These are phyloP conservation scores for Datnioides undecimradiatus DNA, from an alignment of 2,113 vertebrate genomes.

Conservation along the genomic window DNA sequence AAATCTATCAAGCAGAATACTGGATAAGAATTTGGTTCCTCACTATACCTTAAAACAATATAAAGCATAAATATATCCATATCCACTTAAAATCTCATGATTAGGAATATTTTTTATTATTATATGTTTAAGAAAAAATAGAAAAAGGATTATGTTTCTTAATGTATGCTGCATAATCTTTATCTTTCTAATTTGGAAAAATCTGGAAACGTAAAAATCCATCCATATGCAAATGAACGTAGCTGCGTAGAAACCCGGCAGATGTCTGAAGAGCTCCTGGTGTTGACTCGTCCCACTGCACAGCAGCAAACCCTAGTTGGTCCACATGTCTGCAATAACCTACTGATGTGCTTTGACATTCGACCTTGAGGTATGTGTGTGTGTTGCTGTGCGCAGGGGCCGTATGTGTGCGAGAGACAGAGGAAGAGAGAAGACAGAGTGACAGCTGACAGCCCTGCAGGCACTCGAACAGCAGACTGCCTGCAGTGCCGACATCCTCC, in stretches of 20 bases:
- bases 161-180: not conserved
- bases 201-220: not conserved
- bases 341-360: constrained; percentile 57
- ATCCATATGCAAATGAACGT: not conserved
- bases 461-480: constrained; percentile 39
- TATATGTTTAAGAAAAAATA: not conserved
- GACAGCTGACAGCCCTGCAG: constrained; percentile 68
- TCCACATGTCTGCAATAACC: constrained; percentile 43
- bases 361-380: constrained; percentile 47
- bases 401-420: not conserved
- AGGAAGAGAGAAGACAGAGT: constrained; percentile 28
- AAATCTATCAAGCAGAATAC: no score
- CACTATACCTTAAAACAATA: not conserved
- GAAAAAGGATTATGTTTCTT: not conserved
- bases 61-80: not conserved
- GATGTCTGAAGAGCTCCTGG: constrained; percentile 16
- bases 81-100: not conserved
- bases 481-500: constrained; percentile 27
- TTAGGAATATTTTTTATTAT: no score
- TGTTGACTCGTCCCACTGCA: constrained; percentile 17
- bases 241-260: not conserved
- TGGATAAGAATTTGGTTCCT: no score
- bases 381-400: constrained; percentile 2
- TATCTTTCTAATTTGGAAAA: not conserved
- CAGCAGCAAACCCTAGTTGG: constrained; percentile 22